These are phyloP conservation scores for Fistularia commersonii DNA, from an alignment of 2,797 vertebrate species.

Conservation along the genomic window DNA sequence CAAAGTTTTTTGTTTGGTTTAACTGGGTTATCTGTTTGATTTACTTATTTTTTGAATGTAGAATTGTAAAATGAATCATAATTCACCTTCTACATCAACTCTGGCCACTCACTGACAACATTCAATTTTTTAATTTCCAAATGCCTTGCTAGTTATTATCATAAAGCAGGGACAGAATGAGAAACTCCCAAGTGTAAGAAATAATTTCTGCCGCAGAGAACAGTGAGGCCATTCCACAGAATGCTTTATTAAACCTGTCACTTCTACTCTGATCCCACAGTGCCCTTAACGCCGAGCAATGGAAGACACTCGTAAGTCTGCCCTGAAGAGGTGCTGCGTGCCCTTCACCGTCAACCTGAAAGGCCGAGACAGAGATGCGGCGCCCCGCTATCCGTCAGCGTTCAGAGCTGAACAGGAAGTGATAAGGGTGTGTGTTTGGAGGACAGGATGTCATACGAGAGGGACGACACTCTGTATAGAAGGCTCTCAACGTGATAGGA, in stretches of 20 bases:
- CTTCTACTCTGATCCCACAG: constrained; percentile 30
- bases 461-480: background rate
- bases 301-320: constrained; percentile 7
- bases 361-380: background rate
- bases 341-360: constrained; percentile 1
- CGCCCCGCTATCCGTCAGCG: background rate
- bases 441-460: background rate
- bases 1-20: too few relatives aligned
- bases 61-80: too few relatives aligned
- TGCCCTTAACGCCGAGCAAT: constrained; percentile 13
- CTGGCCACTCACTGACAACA: too few relatives aligned
- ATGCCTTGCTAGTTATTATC: background rate
- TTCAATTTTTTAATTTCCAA: background rate
- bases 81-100: too few relatives aligned
- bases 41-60: too few relatives aligned
- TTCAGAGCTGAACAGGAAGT: background rate
- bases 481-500: constrained; percentile 27
- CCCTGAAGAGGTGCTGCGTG: constrained; percentile 12
- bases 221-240: constrained; percentile 7
- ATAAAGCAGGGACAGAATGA: background rate
- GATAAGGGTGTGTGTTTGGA: background rate
- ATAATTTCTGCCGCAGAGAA: constrained; percentile 8
- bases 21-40: too few relatives aligned
- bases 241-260: constrained; percentile 32
- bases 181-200: background rate